These are phyloP conservation scores for Synaphobranchus kaupii DNA, from an alignment of 2,797 vertebrate species.

Conservation along the genomic window DNA sequence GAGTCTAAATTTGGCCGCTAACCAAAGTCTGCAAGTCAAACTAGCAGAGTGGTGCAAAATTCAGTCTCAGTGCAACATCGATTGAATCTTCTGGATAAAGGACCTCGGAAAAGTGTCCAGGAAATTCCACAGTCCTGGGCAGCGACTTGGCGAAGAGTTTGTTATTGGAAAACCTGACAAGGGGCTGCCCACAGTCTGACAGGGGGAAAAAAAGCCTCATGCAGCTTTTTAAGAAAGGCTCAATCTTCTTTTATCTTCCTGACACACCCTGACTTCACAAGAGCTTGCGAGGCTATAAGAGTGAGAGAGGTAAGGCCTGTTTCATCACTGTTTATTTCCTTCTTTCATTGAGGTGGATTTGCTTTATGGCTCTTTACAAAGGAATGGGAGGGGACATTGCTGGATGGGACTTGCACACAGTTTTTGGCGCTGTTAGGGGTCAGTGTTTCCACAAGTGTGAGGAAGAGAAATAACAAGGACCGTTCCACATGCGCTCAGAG, in stretches of 20 bases:
- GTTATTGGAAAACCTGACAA: constrained; percentile 91
- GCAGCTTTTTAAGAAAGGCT: constrained; percentile 56
- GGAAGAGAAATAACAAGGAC: neutral
- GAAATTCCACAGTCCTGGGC: constrained; percentile 88
- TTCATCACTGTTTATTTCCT: constrained; percentile 44
- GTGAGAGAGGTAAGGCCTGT: constrained; percentile 78
- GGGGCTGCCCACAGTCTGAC: constrained; percentile 66
- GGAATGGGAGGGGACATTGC: constrained; percentile 44
- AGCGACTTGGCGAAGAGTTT: constrained; percentile 80
- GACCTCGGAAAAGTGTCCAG: constrained; percentile 74
- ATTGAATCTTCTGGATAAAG: constrained; percentile 67
- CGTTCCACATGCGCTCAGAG: neutral
- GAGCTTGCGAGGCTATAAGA: constrained; percentile 29
- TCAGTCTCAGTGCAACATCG: constrained; percentile 73
- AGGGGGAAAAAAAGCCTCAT: constrained; percentile 78
- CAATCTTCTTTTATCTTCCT: constrained; percentile 54
- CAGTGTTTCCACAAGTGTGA: neutral
- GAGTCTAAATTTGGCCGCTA: constrained; percentile 80
- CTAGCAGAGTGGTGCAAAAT: constrained; percentile 70
- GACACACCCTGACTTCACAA: constrained; percentile 49
- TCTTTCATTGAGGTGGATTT: constrained; percentile 15
- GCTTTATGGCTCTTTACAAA: neutral
- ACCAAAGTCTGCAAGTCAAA: constrained; percentile 73
- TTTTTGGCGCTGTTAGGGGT: constrained; percentile 24
- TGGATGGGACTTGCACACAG: constrained; percentile 9